A percentile compares a stretch with the other conserved stretches of the same genome.
These are phyloP conservation scores for Aspidoscelis tigris DNA, from an alignment of 2,113 vertebrate species.

Conservation along the genomic window DNA sequence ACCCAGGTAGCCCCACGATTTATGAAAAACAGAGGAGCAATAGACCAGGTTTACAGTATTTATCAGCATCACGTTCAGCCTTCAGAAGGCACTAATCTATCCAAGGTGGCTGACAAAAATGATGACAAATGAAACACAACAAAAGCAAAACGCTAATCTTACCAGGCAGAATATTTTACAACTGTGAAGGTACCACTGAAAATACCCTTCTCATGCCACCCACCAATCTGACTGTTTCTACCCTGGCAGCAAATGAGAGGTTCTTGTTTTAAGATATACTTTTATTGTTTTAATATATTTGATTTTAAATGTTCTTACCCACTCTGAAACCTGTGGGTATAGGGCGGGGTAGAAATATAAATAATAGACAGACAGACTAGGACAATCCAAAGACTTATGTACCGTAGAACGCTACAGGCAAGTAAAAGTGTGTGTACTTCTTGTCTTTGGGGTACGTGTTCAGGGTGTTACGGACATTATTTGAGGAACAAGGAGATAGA, in stretches of 20 bases:
- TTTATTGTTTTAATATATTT: too few relatives aligned
- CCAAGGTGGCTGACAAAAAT: neutral
- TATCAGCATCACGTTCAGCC: neutral
- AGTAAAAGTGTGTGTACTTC: neutral
- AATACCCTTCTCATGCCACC: neutral
- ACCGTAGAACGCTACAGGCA: too few relatives aligned
- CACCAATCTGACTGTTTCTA: neutral
- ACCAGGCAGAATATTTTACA: neutral
- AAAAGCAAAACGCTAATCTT: neutral
- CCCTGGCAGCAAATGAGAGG: neutral
- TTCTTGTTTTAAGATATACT: neutral
- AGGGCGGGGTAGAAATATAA: too few relatives aligned
- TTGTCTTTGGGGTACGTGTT: neutral
- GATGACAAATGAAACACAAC: too few relatives aligned
- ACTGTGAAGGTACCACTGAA: neutral
- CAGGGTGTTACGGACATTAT: neutral
- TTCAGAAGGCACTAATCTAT: neutral
- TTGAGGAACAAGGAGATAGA: neutral
- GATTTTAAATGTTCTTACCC: neutral
- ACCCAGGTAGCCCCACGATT: neutral
- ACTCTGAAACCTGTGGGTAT: too few relatives aligned
- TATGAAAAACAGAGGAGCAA: neutral
- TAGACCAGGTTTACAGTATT: neutral
- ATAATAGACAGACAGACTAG: too few relatives aligned
- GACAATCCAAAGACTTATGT: neutral